Base-by-base conservation (phyloP, 2,113 vertebrate species). In the Bombycilla garrulus region DNA sequence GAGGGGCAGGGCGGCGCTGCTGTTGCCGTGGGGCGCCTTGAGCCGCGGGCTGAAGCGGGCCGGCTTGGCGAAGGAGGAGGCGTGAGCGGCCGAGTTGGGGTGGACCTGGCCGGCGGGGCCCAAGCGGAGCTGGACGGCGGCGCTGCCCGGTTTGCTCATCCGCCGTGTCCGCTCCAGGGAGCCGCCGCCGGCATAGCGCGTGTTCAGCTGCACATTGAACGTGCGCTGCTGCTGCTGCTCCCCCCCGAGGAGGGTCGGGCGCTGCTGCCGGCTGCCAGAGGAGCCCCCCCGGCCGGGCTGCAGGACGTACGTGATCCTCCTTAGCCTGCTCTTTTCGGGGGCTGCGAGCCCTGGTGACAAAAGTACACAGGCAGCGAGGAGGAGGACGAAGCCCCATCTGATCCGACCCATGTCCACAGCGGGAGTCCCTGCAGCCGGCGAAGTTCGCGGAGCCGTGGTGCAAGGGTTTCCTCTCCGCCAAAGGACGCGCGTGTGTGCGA, bases 221-320 rank as follows among this genome's bases (percentile, higher is more conserved):
- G 97, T 90, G 96, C 97, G 98, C 91, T 74, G 97, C 81, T 84
- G 98, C 74, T 92, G 74, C 72, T 90, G 86, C 90, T 93, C 95
- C 96, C 81, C 93, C 78, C 36, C 94, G 88, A 90, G 97, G 42
- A 80, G 95, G 35, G 81, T 24, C 61, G 91, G 91, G 60, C 85
- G 93, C 83, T 92, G 93, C 25, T 92, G 88, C 95, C 95, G 94
- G 95, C 94, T 87, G 91, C 94, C 70, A 58, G 97, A 96, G 57
- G 98, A 92, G 40, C 97, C 97, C 47, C 97, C 93, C 79, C 97
- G 97, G 64, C 98, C 97, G 38, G 98, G 98, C 95, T 98, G 99
- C 83, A 99, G 93, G 70, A 99, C 98, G 94, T 98, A 99, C 36
- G 98, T 98, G 97, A 98, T 97, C 96, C 98, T 98, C 86, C 98